Conservation (phyloP, 2,888 invertebrate species). For the Philereme transversata region DNA sequence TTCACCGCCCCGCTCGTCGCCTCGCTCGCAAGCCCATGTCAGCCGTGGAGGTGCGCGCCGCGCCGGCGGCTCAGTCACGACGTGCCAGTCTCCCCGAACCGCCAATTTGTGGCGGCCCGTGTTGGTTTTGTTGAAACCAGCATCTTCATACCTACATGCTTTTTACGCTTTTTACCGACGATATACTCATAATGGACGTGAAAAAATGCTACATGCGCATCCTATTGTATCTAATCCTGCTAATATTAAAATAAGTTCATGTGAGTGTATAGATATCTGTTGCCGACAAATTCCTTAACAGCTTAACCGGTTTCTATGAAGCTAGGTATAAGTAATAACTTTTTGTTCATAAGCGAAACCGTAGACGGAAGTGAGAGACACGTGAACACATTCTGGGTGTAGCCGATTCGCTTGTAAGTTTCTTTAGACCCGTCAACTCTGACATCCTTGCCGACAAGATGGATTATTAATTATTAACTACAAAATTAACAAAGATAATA, state of each 20-base stretch:
- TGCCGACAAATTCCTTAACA: too few species aligned
- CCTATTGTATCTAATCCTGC: conserved; percentile 31
- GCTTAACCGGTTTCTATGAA: too few species aligned
- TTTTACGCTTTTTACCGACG: conserved; percentile 70
- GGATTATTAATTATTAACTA: conserved; percentile 53
- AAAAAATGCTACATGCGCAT: conserved; percentile 52
- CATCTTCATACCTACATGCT: conserved; percentile 75
- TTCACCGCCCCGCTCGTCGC: conserved; percentile 33
- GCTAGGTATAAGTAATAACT: too few species aligned
- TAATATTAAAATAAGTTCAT: too few species aligned
- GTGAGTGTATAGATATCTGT: too few species aligned
- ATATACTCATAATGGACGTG: conserved; percentile 44
- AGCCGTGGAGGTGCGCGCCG: conserved; percentile 51
- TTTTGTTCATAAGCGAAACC: too few species aligned
- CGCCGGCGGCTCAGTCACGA: conserved; percentile 78
- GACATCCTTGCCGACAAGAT: conserved; percentile 47
- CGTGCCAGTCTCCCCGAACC: conserved; percentile 73
- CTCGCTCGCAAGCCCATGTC: conserved; percentile 41
- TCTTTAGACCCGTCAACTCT: conserved; percentile 27
- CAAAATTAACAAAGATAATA: conserved; percentile 63
- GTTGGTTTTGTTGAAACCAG: conserved; percentile 82
- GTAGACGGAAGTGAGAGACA: too few species aligned
- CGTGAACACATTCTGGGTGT: conserved; percentile 18
- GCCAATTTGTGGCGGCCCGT: conserved; percentile 82
- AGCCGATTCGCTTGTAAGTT: conserved; percentile 24